Base-by-base conservation (phyloP, 2,888 invertebrate genomes). In the Eupithecia tripunctaria region DNA sequence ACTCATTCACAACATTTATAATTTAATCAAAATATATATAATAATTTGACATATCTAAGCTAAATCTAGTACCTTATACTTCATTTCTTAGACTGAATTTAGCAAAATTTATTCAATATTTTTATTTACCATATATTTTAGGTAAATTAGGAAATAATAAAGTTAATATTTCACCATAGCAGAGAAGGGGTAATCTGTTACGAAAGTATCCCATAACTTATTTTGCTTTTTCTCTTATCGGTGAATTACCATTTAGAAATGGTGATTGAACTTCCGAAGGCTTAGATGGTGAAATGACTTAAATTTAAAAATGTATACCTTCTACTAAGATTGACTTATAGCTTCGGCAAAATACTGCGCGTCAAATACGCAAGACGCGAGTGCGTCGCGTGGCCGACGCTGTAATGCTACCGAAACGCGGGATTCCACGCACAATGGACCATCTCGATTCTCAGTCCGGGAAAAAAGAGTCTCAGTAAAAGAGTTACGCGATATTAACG, bases 41-140 rank as follows among this genome's bases (percentile, higher is more conserved):
- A 21, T 51, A 51, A 64, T 25, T 64, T 64, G 25, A 64, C 64
- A 64, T 64, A 64, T 64, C 56, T 56, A 1, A 1, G 25, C 25
- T 56, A 25, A 25, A 56, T 25, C 56, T 25, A 25, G 56, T 56
- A 56, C 25, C 25, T 25, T 56, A 47, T 2, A 38, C 0, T 38
- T 38, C 12, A 62, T 69, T 71, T 63, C 21, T 66, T 75, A 75
- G 78, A 76, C 78, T 75, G 72, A 78, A 15, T 66, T 59, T 65
- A 43, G 36, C 5, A 62, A 68, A 66, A 38, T 65, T 66, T 70
- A 70, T 66, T 66, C 18, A 25, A 6, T 56, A 21, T 18, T 64
- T 25, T 63, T 64, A 38, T 64, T 69, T 64, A 38, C 47, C 51
- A 0, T 47, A 47, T 27, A 70, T 51, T 70, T 36, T 27, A 60